A percentile compares a stretch with the other conserved stretches of the same genome.
Conservation (phyloP, 2,113 vertebrate genomes). For the Oreotrochilus melanogaster region DNA sequence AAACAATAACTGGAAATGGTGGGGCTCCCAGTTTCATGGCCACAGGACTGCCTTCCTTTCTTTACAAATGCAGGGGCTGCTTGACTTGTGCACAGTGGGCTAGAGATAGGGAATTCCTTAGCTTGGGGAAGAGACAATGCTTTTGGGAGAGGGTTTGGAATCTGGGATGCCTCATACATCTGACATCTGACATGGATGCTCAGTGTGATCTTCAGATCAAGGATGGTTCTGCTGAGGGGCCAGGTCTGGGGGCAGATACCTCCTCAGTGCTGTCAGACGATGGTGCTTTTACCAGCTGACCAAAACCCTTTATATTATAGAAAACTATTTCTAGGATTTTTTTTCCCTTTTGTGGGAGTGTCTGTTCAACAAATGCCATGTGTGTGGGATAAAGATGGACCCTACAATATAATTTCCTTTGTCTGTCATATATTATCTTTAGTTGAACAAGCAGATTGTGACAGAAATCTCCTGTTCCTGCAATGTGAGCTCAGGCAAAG, state of each 20-base stretch:
- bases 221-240: neutral
- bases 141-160: neutral
- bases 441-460: neutral
- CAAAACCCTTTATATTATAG: neutral
- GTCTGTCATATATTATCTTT: neutral
- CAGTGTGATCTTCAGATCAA: neutral
- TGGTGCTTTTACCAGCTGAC: neutral
- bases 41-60: neutral
- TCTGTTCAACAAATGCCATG: neutral
- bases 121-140: neutral
- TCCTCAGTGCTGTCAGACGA: neutral
- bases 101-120: neutral
- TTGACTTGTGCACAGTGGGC: neutral
- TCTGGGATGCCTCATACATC: neutral
- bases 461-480: constrained; percentile 50
- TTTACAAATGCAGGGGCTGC: neutral
- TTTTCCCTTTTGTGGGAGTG: neutral
- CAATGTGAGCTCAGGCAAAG: constrained; percentile 50
- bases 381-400: neutral
- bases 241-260: neutral
- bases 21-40: neutral
- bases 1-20: neutral
- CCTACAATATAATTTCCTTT: neutral
- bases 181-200: neutral
- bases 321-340: neutral